Evolutionary conservation across 2,113 vertebrate species (phyloP).

Genomic region (Serilophus lunatus): DNA sequence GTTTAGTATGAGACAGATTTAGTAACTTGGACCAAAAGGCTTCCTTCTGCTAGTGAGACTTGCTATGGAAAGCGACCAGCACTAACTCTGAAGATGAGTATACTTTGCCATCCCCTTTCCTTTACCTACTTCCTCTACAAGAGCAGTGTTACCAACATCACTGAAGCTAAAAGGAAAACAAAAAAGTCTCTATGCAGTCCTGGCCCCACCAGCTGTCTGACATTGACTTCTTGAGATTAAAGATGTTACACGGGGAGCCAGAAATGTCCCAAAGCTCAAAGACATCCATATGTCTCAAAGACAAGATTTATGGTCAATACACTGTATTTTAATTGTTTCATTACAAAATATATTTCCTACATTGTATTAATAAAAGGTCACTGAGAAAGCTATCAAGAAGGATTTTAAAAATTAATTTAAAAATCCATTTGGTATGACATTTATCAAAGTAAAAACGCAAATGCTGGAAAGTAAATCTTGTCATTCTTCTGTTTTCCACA

Average conservation of each 20-base stretch:
- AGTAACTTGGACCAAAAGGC: not conserved
- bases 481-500: constrained; percentile 5
- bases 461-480: constrained; percentile 21
- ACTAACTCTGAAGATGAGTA: not conserved
- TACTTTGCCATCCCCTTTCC: not conserved
- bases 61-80: not conserved
- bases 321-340: constrained; percentile 33
- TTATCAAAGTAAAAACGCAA: constrained; percentile 39
- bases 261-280: not conserved
- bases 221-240: not conserved
- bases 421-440: constrained; percentile 36
- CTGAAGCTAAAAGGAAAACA: not conserved
- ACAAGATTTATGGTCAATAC: constrained; percentile 21
- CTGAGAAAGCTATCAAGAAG: constrained; percentile 28
- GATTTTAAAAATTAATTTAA: constrained; percentile 36
- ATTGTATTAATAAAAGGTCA: constrained; percentile 60
- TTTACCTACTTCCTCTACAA: not conserved
- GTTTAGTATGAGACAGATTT: not conserved
- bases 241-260: not conserved
- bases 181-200: not conserved
- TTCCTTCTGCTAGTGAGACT: not conserved
- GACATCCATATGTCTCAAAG: not conserved
- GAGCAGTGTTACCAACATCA: not conserved
- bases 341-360: constrained; percentile 24
- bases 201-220: not conserved